These are phyloP conservation scores for Halictus ligatus DNA, from an alignment of 2,888 invertebrate species.

Conservation along the genomic window DNA sequence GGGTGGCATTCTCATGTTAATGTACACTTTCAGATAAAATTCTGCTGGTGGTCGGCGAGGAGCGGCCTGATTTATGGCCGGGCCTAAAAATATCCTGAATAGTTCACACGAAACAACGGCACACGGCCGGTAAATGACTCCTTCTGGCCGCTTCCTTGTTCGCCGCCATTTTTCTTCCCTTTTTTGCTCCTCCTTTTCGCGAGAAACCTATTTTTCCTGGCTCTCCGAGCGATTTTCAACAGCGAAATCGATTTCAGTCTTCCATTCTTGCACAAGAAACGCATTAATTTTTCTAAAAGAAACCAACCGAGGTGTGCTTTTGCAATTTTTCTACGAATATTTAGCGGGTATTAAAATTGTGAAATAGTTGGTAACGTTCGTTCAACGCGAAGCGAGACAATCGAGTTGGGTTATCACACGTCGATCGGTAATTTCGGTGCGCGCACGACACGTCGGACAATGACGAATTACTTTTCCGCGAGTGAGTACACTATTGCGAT, in stretches of 20 bases:
- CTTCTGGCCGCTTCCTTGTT: constrained; percentile 20
- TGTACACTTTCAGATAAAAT: constrained; percentile 48
- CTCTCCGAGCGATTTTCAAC: not conserved
- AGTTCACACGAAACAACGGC: constrained; percentile 24
- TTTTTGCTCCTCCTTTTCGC: not conserved
- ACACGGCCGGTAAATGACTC: constrained; percentile 16
- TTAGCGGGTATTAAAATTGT: not conserved
- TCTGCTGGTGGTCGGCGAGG: constrained; percentile 33
- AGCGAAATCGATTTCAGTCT: not conserved
- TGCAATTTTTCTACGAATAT: not conserved
- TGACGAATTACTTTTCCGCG: constrained; percentile 34
- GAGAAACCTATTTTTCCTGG: not conserved
- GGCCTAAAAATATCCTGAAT: constrained; percentile 36
- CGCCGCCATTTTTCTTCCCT: constrained; percentile 2
- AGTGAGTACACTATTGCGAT: constrained; percentile 32
- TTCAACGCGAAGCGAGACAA: not conserved
- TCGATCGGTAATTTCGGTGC: not conserved
- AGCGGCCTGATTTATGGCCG: constrained; percentile 41
- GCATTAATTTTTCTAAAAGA: not conserved
- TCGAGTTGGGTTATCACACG: not conserved
- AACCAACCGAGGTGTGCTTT: not conserved
- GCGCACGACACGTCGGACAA: constrained; percentile 24
- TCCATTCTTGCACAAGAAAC: too few relatives aligned
- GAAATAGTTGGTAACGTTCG: not conserved
- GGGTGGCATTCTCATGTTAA: constrained; percentile 37